Evolutionary conservation across 2,888 invertebrate genomes (phyloP), one percentile per base, ranked within the genome.

Genomic region (Tiliacea citrago): DNA sequence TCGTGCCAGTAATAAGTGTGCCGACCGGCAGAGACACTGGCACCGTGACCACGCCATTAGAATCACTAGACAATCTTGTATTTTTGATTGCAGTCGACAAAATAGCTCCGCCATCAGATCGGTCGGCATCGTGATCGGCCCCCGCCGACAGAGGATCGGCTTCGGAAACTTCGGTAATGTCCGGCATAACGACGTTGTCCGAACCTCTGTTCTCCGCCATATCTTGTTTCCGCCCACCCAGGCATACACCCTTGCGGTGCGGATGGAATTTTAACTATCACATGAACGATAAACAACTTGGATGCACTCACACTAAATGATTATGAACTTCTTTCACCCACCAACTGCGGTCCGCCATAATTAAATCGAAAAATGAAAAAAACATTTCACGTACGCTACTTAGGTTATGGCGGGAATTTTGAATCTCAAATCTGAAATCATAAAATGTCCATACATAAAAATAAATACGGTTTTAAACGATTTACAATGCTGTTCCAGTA

Each of bases 1-100:
- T 97, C 83, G 98, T 98, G 55, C 98, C 98, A 71, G 98, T 97
- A 91, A 98, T 98, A 90, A 98, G 97, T 39, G 98, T 98, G 69
- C 98, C 98, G 82, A 98, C 98, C 47, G 98, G 98, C 89, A 98
- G 93, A 45, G 97, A 97, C 73, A 98, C 98, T 85, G 96, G 97
- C 86, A 96, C 97, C 69, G 95, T 96, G 82, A 96, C 96, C 85
- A 96, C 96, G 60, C 94, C 94, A 86, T 93, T 93, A n/a, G 94
- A 90, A 85, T 95, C 95, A 80, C 88, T 90, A 21, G 93, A 90
- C 42, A 95, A 88, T 55, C 95, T 92, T 55, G 92, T 82, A 75
- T 88, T 88, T 89, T 93, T 95, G 84, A 93, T 92, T 66, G 91
- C 90, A 78, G 88, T 93, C 69, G 94, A 86, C 89, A 94, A 89